A percentile compares a stretch with the other conserved stretches of the same genome.
Evolutionary conservation across 2,113 vertebrate species (phyloP).

Genomic region (Vulpes vulpes): DNA sequence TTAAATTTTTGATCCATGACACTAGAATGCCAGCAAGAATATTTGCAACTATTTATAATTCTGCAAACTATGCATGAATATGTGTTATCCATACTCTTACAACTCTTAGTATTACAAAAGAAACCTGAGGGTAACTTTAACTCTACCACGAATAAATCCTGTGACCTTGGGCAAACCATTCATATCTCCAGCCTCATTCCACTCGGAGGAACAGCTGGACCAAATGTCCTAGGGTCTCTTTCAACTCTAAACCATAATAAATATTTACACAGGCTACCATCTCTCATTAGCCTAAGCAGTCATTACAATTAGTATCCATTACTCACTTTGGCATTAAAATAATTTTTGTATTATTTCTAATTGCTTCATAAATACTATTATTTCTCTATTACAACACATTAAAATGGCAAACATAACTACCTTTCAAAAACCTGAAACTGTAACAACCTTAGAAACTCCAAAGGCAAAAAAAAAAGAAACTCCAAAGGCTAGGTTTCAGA

Average conservation of each 20-base stretch:
- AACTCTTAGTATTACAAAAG: constrained; percentile 1
- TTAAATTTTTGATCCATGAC: neutral
- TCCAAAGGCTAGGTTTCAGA: neutral
- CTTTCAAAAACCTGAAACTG: constrained; percentile 8
- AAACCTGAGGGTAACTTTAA: neutral
- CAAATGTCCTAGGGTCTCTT: neutral
- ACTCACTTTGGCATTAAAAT: neutral
- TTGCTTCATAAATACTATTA: neutral
- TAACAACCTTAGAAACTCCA: neutral
- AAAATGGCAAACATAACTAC: neutral
- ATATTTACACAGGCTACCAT: neutral
- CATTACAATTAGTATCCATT: neutral
- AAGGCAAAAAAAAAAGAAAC: neutral
- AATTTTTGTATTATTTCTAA: neutral
- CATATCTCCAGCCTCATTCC: neutral
- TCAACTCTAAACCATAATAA: constrained; percentile 30
- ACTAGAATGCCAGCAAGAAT: neutral
- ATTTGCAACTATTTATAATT: constrained; percentile 42
- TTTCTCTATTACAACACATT: constrained; percentile 28
- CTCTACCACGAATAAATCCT: constrained; percentile 8
- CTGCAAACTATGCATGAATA: neutral
- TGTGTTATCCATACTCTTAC: neutral
- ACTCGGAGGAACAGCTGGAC: neutral
- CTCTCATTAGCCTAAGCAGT: constrained; percentile 44
- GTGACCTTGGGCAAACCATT: neutral